Conservation (phyloP, 2,113 vertebrate genomes). For the Butorides virescens region DNA sequence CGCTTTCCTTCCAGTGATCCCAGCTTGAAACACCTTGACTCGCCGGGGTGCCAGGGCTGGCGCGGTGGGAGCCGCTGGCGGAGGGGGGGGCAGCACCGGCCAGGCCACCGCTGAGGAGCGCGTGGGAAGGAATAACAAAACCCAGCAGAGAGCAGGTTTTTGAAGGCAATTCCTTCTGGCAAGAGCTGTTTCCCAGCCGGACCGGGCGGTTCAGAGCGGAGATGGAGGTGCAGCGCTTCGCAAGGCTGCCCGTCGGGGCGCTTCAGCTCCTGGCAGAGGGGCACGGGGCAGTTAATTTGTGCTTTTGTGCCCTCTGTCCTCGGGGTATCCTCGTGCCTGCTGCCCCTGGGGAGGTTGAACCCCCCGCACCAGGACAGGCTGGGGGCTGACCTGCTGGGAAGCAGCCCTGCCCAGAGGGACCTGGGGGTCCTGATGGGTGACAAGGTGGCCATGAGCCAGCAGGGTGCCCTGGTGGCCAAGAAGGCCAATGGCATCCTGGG, state of each 20-base stretch:
- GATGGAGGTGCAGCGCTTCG: accelerated
- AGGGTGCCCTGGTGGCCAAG: too few species aligned
- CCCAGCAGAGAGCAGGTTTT: background rate
- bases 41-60: background rate
- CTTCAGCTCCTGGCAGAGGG: background rate
- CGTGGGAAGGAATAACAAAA: background rate
- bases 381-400: too few species aligned
- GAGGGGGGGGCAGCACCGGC: background rate
- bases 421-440: too few species aligned
- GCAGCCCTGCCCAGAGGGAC: too few species aligned
- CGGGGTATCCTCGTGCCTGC: too few species aligned
- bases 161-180: background rate
- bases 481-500: too few species aligned
- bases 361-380: too few species aligned
- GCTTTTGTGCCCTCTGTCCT: background rate
- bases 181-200: background rate
- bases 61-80: background rate
- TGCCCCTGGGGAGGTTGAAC: too few species aligned
- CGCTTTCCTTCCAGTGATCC: background rate
- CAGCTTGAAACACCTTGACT: background rate
- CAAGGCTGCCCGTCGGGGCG: accelerated
- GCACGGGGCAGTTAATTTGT: accelerated
- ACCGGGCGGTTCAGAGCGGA: accelerated
- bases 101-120: accelerated
- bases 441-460: too few species aligned